Evolutionary conservation across 2,113 vertebrate species (phyloP).

Genomic region (Phalacrocorax carbo): DNA sequence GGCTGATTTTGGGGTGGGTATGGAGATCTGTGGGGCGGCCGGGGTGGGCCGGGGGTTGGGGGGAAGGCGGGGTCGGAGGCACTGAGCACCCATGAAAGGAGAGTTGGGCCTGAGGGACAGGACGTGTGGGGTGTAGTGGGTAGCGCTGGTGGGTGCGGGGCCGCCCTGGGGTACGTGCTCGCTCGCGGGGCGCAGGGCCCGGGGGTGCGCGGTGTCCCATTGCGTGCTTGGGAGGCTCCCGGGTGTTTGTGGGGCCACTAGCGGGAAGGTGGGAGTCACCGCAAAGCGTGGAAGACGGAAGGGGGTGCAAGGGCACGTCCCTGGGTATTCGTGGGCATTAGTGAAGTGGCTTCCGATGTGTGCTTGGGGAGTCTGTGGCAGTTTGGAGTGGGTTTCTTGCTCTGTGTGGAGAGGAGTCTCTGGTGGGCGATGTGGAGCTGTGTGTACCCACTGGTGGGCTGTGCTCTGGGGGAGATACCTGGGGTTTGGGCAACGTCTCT

Average conservation of each 20-base stretch:
- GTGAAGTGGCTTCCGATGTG: accelerated
- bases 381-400: background rate
- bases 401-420: background rate
- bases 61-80: background rate
- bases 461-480: no score
- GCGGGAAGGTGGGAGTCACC: background rate
- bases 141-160: background rate
- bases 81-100: background rate
- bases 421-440: background rate
- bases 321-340: accelerated
- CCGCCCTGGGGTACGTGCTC: no score
- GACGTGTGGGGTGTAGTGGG: background rate
- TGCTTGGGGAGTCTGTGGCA: background rate
- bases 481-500: no score
- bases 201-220: no score
- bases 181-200: no score
- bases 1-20: accelerated
- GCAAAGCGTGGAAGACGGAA: background rate
- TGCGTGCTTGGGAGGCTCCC: background rate
- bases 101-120: accelerated
- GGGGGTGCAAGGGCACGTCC: no score
- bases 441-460: accelerated
- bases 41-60: no score
- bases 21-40: no score
- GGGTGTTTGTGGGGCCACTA: no score